Evolutionary conservation across 2,113 vertebrate genomes (phyloP).

Genomic region (Chrysochloris asiatica): DNA sequence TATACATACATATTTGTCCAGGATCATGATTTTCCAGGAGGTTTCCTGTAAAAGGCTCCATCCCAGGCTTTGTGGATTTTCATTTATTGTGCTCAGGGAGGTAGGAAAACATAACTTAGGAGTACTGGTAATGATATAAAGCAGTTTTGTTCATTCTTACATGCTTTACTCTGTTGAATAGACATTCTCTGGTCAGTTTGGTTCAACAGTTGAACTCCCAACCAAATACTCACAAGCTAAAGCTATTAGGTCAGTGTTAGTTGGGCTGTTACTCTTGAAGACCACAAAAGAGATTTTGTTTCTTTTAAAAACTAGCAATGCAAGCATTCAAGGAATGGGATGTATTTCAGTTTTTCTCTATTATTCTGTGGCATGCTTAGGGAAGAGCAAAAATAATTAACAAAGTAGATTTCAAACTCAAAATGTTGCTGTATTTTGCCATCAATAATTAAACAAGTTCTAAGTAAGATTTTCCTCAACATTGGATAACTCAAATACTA

Average conservation of each 20-base stretch:
- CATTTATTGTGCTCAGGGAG: background rate
- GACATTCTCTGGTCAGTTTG: constrained; percentile 69
- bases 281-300: constrained; percentile 77
- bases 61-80: background rate
- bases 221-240: constrained; percentile 70
- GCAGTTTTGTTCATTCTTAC: constrained; percentile 50
- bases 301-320: constrained; percentile 73
- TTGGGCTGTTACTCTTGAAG: constrained; percentile 79
- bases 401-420: constrained; percentile 1
- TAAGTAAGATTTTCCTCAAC: constrained; percentile 14
- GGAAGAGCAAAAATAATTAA: constrained; percentile 35
- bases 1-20: rapidly evolving
- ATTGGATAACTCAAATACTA: background rate
- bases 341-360: constrained; percentile 62
- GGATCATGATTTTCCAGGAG: background rate
- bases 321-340: constrained; percentile 66
- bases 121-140: constrained; percentile 43
- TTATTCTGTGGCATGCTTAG: constrained; percentile 64
- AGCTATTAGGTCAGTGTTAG: constrained; percentile 73
- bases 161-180: constrained; percentile 61
- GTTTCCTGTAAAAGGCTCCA: background rate
- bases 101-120: constrained; percentile 57
- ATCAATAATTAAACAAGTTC: background rate
- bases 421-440: background rate
- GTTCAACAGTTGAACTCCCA: constrained; percentile 61